Conservation (phyloP, 2,113 vertebrate genomes). For the Orthochromis indermauri region DNA sequence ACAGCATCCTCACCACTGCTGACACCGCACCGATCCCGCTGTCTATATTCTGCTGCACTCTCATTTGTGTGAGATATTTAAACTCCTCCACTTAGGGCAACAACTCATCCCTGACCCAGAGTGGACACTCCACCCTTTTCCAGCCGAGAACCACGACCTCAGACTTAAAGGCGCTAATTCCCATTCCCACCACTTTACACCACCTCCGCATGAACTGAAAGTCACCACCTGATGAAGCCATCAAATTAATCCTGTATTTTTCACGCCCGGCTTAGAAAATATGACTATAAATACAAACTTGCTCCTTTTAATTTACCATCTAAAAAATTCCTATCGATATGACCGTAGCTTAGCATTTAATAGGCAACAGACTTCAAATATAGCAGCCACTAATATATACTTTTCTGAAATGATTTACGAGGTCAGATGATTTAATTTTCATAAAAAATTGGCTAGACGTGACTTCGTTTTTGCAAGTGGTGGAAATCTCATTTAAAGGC, state of each 20-base stretch:
- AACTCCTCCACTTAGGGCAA: neutral
- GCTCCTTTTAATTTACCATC: neutral
- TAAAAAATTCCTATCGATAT: neutral
- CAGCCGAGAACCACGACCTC: fast-evolving
- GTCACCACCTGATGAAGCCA: neutral
- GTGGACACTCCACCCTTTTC: neutral
- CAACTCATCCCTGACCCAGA: neutral
- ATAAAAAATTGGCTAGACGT: constrained; percentile 5
- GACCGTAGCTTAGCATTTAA: neutral
- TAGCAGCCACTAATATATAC: neutral
- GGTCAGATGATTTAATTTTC: constrained; percentile 24
- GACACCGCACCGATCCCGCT: fast-evolving
- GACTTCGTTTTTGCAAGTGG: neutral
- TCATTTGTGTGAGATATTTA: neutral
- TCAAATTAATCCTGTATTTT: neutral
- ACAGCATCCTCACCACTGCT: neutral
- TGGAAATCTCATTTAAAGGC: constrained; percentile 29
- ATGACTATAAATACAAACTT: neutral
- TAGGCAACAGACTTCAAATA: neutral
- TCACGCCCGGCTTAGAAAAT: neutral
- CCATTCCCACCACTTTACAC: neutral
- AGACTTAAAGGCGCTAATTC: neutral
- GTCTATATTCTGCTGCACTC: neutral
- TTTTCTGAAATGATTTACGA: constrained; percentile 28
- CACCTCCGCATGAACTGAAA: too few relatives aligned